Conservation (phyloP, 2,113 vertebrate genomes). For the Aegotheles bennettii region DNA sequence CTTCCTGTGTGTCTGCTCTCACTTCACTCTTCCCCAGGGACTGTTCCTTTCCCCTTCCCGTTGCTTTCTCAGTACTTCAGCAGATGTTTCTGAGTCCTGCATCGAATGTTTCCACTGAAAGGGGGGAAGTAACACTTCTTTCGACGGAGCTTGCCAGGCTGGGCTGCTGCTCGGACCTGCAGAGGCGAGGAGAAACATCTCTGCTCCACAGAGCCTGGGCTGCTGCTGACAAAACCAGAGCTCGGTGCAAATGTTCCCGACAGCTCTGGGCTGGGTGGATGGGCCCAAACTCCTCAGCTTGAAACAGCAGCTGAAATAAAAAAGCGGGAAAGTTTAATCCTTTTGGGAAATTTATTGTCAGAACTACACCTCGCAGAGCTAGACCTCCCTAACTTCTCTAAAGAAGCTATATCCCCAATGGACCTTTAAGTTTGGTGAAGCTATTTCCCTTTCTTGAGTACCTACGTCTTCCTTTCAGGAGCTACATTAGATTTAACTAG, state of each 20-base stretch:
- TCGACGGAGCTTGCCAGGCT: rapidly evolving
- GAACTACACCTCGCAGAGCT: background rate
- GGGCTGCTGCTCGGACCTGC: background rate
- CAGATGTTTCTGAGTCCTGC: background rate
- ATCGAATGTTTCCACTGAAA: background rate
- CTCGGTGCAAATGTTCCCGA: background rate
- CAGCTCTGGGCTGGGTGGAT: background rate
- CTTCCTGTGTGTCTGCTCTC: background rate
- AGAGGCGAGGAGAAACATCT: rapidly evolving
- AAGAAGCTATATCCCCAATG: rapidly evolving
- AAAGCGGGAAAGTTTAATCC: background rate
- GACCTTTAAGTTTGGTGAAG: background rate
- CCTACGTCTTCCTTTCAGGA: background rate
- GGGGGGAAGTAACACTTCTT: background rate
- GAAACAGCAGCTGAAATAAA: background rate
- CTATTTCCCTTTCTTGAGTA: background rate
- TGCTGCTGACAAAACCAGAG: background rate
- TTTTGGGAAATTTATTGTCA: background rate
- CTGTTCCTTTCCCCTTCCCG: background rate
- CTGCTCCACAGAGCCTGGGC: background rate
- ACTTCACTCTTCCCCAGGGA: background rate
- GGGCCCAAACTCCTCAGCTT: background rate
- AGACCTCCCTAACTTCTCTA: background rate
- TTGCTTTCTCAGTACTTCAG: background rate
- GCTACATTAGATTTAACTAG: background rate